These are phyloP conservation scores for Parnassius mnemosyne DNA, from an alignment of 2,888 invertebrate species.

Conservation along the genomic window DNA sequence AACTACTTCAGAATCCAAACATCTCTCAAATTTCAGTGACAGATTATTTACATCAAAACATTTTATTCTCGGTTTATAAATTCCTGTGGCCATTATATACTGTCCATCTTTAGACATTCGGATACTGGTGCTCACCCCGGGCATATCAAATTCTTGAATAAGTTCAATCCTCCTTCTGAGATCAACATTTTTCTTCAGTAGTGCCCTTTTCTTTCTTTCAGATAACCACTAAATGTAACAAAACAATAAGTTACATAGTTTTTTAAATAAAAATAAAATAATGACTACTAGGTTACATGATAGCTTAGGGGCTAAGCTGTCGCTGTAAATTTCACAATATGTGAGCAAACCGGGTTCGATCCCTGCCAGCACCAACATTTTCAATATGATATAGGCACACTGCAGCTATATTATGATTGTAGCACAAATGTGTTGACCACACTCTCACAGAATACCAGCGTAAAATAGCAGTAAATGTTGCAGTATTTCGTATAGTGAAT, in stretches of 20 bases:
- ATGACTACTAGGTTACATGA: no score
- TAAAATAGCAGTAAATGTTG: no score
- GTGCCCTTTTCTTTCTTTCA: slow-evolving; percentile 88
- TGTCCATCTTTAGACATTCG: slow-evolving; percentile 94
- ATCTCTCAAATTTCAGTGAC: slow-evolving; percentile 98
- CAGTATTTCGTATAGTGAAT: no score
- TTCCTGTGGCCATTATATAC: slow-evolving; percentile 94
- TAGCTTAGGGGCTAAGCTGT: no score
- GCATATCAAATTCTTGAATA: slow-evolving; percentile 99
- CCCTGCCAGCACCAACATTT: no score
- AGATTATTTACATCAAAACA: slow-evolving; percentile 98
- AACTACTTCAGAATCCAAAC: slow-evolving; percentile 98
- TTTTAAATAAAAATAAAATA: no score
- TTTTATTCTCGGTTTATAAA: slow-evolving; percentile 97
- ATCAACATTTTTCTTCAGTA: slow-evolving; percentile 94
- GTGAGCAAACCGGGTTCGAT: no score
- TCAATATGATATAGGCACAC: no score
- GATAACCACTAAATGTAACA: slow-evolving; percentile 87
- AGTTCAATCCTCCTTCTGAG: slow-evolving; percentile 94
- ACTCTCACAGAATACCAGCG: no score
- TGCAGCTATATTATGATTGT: no score
- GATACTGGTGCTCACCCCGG: slow-evolving; percentile 92
- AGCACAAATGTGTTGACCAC: no score
- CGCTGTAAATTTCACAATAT: no score
- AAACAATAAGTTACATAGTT: background rate